phyloP scores from a whole-genome alignment of 2,113 vertebrate genomes.

The Irena cyanogastra region DNA sequence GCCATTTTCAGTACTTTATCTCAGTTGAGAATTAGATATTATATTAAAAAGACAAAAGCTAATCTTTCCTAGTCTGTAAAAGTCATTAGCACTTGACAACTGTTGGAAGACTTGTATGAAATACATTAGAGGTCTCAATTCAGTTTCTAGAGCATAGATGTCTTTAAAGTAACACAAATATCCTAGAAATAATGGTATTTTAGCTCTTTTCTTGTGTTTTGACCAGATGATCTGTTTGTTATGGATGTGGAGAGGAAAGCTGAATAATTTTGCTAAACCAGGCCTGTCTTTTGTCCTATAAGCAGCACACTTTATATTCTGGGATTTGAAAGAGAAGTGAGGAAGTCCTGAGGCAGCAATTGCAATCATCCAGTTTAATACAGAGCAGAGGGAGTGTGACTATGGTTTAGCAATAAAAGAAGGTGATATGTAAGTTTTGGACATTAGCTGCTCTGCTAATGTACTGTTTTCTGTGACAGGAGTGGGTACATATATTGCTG shows the following conservation, averaged over 20 bases:
- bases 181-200: background rate
- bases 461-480: background rate
- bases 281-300: background rate
- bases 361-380: background rate
- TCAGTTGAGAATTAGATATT: background rate
- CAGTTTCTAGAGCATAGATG: background rate
- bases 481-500: background rate
- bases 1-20: background rate
- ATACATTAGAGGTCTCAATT: background rate
- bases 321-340: background rate
- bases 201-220: background rate
- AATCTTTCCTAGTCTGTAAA: background rate
- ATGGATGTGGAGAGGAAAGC: background rate
- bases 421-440: background rate
- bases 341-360: background rate
- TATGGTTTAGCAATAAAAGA: background rate
- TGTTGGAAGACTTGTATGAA: background rate
- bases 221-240: background rate
- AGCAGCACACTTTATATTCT: background rate
- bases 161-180: background rate
- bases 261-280: background rate
- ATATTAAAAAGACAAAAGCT: background rate
- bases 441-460: background rate
- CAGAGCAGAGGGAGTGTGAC: background rate
- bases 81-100: background rate